These are phyloP conservation scores for Stercorarius parasiticus DNA, from an alignment of 2,113 vertebrate species.

Conservation along the genomic window DNA sequence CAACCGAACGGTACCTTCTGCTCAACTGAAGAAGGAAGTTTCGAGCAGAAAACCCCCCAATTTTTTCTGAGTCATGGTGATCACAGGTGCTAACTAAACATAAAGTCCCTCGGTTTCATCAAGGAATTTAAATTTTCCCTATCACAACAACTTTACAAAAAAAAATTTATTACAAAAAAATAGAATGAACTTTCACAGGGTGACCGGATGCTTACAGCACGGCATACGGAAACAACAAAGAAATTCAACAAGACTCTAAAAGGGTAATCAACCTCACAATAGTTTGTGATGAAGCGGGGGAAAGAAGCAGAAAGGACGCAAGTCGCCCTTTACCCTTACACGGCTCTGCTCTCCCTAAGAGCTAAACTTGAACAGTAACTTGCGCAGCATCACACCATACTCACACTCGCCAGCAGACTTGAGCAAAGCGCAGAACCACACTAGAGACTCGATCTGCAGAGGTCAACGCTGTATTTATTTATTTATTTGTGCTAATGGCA, in stretches of 20 bases:
- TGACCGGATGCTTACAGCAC: not conserved
- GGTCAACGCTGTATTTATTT: rapidly evolving
- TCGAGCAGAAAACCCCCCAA: not conserved
- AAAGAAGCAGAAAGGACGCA: not conserved
- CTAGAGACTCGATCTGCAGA: not conserved
- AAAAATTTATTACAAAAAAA: not conserved
- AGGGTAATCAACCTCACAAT: not conserved
- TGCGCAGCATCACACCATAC: not conserved
- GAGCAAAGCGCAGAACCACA: not conserved
- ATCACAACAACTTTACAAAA: not conserved
- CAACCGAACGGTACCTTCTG: not conserved
- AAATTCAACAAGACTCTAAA: not conserved
- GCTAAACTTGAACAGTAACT: not conserved
- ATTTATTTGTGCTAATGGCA: not conserved
- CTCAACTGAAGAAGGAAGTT: not conserved
- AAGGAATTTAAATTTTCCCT: not conserved
- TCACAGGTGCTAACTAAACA: not conserved
- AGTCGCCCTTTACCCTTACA: not conserved
- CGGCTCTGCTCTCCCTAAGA: not conserved
- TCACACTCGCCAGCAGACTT: not conserved
- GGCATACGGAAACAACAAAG: not conserved
- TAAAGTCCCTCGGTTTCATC: not conserved
- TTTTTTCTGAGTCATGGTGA: not conserved
- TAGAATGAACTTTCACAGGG: not conserved
- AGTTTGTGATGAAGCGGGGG: not conserved